These are phyloP conservation scores for Nymphalis c-album DNA, from an alignment of 2,888 invertebrate species.

Conservation along the genomic window DNA sequence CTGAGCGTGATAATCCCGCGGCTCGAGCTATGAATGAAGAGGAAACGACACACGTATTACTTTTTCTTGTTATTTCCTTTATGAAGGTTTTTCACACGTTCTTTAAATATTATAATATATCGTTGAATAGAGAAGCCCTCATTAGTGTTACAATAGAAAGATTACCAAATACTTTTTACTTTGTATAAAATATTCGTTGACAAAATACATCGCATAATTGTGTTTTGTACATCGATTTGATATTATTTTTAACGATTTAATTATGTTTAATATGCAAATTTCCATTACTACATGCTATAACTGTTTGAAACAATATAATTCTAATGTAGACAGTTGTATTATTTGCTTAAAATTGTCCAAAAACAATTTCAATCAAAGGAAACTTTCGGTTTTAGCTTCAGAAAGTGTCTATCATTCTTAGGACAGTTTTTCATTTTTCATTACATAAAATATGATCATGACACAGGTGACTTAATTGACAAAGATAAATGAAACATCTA, in stretches of 20 bases:
- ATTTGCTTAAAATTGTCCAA: not conserved
- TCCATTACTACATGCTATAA: not conserved
- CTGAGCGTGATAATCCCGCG: slow-evolving; percentile 63
- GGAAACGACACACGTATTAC: slow-evolving; percentile 63
- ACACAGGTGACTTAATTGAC: slow-evolving; percentile 61
- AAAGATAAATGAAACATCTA: slow-evolving; percentile 48
- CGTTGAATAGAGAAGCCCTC: slow-evolving; percentile 18
- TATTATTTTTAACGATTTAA: too few species aligned
- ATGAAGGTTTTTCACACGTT: slow-evolving; percentile 51
- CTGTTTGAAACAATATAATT: not conserved
- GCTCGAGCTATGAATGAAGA: slow-evolving; percentile 55
- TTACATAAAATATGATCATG: slow-evolving; percentile 47
- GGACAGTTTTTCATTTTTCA: slow-evolving; percentile 57
- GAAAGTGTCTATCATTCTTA: slow-evolving; percentile 68
- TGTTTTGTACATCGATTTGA: too few species aligned
- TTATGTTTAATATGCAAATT: too few species aligned
- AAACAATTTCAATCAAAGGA: slow-evolving; percentile 26
- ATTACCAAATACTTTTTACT: not conserved
- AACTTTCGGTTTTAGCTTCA: slow-evolving; percentile 43
- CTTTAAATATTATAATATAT: slow-evolving; percentile 39
- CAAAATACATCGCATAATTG: too few species aligned
- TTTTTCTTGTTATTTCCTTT: slow-evolving; percentile 57
- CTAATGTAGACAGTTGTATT: not conserved
- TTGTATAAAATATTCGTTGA: not conserved
- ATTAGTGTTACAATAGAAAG: slow-evolving; percentile 16